Evolutionary conservation across 2,888 invertebrate genomes (phyloP), one percentile per base, ranked within the genome.

Genomic region (Agrochola litura): DNA sequence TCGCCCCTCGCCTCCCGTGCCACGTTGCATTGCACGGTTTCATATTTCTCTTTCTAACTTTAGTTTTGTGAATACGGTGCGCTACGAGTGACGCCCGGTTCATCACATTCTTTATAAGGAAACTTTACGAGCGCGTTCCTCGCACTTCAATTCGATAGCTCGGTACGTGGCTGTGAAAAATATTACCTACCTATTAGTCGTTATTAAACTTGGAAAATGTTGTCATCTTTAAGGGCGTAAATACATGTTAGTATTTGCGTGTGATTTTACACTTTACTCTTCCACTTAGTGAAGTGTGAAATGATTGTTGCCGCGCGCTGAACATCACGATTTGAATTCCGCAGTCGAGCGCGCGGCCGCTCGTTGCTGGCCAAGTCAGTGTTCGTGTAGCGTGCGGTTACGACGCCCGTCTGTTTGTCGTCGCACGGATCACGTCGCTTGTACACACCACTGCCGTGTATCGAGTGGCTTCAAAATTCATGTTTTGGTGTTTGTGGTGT

Each of bases 271-370:
- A 95, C 92, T 93, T 93, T 93, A 92, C 91, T 92, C 90, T 92
- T 92, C 90, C 91, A 94, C 89, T 95, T 93, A 94, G 92, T 95
- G 92, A 92, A 91, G 95, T 95, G 94, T 94, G 93, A 94, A 95
- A 95, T 94, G 92, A 92, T 94, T 90, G 91, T 92, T 88, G 91
- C 89, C 90, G 91, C 91, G 91, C 88, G 90, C 87, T 89, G 90
- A 91, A 85, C 90, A 92, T 91, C 88, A 92, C 92, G 92, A 92
- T 93, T 93, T 89, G 91, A 91, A 92, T 93, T 92, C 91, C 90
- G 90, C 84, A 90, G 80, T 81, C 73, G 80, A 73, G 73, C 82
- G 84, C 83, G 83, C 85, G 83, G 79, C 54, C 64, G 84, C 61
- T 88, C 88, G 60, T 60, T 71, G 78, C 80, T 73, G 73, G 22